These are phyloP conservation scores for Mesoligia furuncula DNA, from an alignment of 2,888 invertebrate species.

Conservation along the genomic window DNA sequence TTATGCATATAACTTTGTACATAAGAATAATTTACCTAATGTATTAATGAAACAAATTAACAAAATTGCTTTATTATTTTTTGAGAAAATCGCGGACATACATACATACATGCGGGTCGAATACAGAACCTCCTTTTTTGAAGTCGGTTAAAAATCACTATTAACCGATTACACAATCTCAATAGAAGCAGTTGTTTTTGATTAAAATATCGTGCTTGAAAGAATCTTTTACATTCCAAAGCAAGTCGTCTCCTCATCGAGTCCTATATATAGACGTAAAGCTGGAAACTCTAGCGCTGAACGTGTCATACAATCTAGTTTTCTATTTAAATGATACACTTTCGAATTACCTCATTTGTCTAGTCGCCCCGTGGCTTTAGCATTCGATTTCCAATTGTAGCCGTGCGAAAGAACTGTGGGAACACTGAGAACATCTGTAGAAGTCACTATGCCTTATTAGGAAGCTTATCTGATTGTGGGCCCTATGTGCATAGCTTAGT, in stretches of 20 bases:
- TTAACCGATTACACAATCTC: not conserved
- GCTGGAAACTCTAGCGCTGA: constrained; percentile 58
- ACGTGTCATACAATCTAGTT: constrained; percentile 73
- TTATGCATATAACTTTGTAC: too few relatives aligned
- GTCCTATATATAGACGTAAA: constrained; percentile 44
- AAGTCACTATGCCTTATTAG: constrained; percentile 59
- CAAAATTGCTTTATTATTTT: too few relatives aligned
- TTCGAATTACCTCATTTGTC: constrained; percentile 76
- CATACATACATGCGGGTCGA: too few relatives aligned
- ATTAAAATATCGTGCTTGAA: not conserved
- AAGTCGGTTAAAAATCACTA: not conserved
- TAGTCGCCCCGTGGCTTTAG: constrained; percentile 63
- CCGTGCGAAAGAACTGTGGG: constrained; percentile 61
- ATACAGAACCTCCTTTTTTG: too few relatives aligned
- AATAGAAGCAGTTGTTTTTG: not conserved
- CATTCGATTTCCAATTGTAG: constrained; percentile 70
- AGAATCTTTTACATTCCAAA: not conserved
- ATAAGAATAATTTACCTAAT: too few relatives aligned
- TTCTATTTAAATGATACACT: constrained; percentile 78
- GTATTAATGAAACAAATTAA: too few relatives aligned
- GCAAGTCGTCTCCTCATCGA: not conserved
- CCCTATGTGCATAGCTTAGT: constrained; percentile 37
- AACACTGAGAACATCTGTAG: constrained; percentile 58
- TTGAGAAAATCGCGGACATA: too few relatives aligned
- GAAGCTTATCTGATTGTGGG: constrained; percentile 52